A percentile compares a stretch with the other conserved stretches of the same genome.
These are phyloP conservation scores for Lanius ludovicianus DNA, from an alignment of 2,113 vertebrate genomes.

Conservation along the genomic window DNA sequence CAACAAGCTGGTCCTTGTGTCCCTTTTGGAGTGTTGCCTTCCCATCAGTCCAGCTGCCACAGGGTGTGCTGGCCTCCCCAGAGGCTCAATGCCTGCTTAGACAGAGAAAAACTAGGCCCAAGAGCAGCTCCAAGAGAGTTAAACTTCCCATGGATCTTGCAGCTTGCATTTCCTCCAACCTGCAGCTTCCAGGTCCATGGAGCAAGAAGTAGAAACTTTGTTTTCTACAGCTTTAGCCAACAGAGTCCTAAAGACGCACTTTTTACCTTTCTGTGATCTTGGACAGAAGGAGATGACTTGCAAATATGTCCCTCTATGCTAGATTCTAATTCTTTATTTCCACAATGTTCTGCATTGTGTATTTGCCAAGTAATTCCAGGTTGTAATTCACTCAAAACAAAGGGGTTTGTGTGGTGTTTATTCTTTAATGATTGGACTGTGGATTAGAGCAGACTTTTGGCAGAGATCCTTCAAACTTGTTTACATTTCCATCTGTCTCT, in stretches of 20 bases:
- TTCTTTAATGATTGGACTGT: slow-evolving; percentile 62
- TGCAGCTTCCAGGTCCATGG: neutral
- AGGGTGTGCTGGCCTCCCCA: neutral
- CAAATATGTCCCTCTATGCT: slow-evolving; percentile 32
- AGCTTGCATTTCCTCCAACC: neutral
- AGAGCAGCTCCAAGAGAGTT: neutral
- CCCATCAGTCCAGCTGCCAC: neutral
- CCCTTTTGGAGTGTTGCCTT: neutral
- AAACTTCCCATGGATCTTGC: neutral
- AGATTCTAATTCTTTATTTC: slow-evolving; percentile 21
- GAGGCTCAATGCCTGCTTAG: neutral
- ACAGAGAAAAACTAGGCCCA: neutral
- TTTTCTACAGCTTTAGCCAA: neutral
- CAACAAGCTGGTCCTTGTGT: neutral
- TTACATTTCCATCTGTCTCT: slow-evolving; percentile 68
- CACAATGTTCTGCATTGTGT: neutral
- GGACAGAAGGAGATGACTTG: slow-evolving; percentile 54
- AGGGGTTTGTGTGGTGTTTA: slow-evolving; percentile 40
- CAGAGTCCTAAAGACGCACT: neutral
- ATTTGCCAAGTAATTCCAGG: slow-evolving; percentile 60
- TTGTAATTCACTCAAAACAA: slow-evolving; percentile 64
- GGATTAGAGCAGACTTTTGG: slow-evolving; percentile 63
- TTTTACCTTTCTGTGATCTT: slow-evolving; percentile 22
- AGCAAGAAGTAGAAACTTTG: neutral
- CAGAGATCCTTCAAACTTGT: slow-evolving; percentile 60